Base-by-base conservation (phyloP, 2,888 invertebrate species). In the Protonemura montana region DNA sequence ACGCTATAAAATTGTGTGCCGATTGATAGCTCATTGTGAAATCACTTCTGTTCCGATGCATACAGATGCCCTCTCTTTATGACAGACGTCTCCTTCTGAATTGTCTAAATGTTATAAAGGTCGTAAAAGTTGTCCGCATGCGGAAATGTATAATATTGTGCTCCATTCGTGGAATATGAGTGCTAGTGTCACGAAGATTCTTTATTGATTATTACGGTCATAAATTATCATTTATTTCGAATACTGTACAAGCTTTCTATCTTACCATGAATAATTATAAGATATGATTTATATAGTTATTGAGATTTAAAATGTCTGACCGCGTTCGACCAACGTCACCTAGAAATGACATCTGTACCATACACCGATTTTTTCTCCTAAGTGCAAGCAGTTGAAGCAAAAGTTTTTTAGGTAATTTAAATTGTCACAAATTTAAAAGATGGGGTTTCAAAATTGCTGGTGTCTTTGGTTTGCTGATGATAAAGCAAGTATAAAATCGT, bases 11-110 rank as follows among this genome's bases (percentile, higher is more conserved):
- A n/a, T 41, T 21, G 59, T 59, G 59, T 59, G 59, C 13, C 59
- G 21, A 59, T 59, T 59, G 59, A 13, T 13, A 21, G 59, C 59
- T 59, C 21, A 7, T 59, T 59, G 59, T 21, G 59, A 78, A 78
- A 78, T 78, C 78, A 78, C 27, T 78, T 27, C 27, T 28, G 29
- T 78, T 78, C 16, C n/a, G 27, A 78, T 78, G 78, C 78, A 78
- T 28, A 6, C 59, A 59, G 59, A 59, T 13, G 6, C 59, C 13
- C 2, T 21, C 16, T 59, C 2, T 59, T 7, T 59, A 59, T 59
- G 59, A 59, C 59, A 21, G 21, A 7, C 59, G 16, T 59, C 13
- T 59, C 13, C 16, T 21, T 10, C 59, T 10, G 59, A 21, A 59
- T 59, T 59, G 59, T 59, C 59, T 59, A 59, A 59, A 21, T 16